These are phyloP conservation scores for Caenorhabditis angaria DNA, from an alignment of 2,888 invertebrate genomes.

Conservation along the genomic window DNA sequence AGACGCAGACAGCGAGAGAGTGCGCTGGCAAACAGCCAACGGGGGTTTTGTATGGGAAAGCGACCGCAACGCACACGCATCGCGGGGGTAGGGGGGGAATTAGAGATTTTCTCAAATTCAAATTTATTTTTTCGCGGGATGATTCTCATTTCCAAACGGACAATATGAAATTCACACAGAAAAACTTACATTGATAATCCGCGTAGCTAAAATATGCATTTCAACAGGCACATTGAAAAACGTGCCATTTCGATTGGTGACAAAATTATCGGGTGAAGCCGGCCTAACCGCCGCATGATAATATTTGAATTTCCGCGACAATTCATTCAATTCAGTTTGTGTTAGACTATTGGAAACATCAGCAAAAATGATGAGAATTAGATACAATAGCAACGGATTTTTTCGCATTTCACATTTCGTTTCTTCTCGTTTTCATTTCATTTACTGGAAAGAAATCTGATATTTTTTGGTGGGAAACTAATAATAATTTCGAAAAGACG, in stretches of 20 bases:
- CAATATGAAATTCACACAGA: neutral
- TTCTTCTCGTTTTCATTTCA: neutral
- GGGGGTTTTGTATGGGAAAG: too few relatives aligned
- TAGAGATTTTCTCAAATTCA: too few relatives aligned
- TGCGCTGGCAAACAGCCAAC: too few relatives aligned
- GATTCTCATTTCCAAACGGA: too few relatives aligned
- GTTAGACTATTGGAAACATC: slow-evolving; percentile 51
- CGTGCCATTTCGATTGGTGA: slow-evolving; percentile 51
- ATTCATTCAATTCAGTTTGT: slow-evolving; percentile 62
- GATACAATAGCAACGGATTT: neutral
- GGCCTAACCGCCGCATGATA: slow-evolving; percentile 66
- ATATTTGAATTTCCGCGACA: slow-evolving; percentile 68
- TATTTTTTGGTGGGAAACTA: neutral
- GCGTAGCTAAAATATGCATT: slow-evolving; percentile 40
- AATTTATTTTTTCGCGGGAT: too few relatives aligned
- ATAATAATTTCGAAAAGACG: neutral
- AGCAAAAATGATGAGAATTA: neutral
- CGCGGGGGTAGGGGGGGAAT: too few relatives aligned
- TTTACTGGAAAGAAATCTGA: neutral
- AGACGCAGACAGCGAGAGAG: too few relatives aligned
- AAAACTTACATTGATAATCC: slow-evolving; percentile 37
- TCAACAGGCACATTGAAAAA: slow-evolving; percentile 54
- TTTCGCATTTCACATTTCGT: neutral
- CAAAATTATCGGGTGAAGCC: slow-evolving; percentile 52
- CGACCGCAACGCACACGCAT: too few relatives aligned